Evolutionary conservation across 2,113 vertebrate species (phyloP).

Genomic region (Lophura nycthemera): DNA sequence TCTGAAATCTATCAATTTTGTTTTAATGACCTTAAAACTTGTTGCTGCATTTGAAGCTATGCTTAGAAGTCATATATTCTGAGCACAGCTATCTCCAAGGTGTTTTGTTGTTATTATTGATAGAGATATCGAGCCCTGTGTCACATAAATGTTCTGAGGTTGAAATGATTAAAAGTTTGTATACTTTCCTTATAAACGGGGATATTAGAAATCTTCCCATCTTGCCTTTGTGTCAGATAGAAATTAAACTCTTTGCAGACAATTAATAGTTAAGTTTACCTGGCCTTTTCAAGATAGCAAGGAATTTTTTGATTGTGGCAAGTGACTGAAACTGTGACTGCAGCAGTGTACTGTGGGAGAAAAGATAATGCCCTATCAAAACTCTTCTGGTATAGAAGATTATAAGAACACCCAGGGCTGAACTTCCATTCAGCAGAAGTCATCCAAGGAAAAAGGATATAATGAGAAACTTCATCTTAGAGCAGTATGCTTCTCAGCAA

Average conservation of each 20-base stretch:
- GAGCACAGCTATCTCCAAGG: not conserved
- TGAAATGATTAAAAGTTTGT: not conserved
- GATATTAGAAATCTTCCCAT: not conserved
- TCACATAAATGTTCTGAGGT: not conserved
- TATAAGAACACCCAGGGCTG: slow-evolving; percentile 33
- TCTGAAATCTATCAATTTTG: not conserved
- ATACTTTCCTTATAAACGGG: not conserved
- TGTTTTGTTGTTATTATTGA: not conserved
- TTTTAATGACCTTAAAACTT: not conserved
- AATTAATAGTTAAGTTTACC: slow-evolving; percentile 1
- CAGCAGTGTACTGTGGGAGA: not conserved
- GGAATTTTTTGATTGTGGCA: not conserved
- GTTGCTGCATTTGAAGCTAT: not conserved
- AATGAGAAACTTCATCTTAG: slow-evolving; percentile 39
- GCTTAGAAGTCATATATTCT: not conserved
- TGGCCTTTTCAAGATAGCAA: not conserved
- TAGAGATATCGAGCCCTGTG: not conserved
- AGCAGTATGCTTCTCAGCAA: slow-evolving; percentile 13
- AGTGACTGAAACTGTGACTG: slow-evolving; percentile 5
- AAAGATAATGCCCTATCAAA: slow-evolving; percentile 35
- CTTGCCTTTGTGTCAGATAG: not conserved
- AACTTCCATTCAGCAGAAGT: slow-evolving; percentile 48
- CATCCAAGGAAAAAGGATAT: not conserved
- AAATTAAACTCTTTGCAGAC: not conserved
- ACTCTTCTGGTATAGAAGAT: slow-evolving; percentile 3